Percentiles rank a stretch among this genome's conserved stretches.
Conservation (phyloP, 35 echinoderm and acorn worm species). For the Lytechinus variegatus region DNA sequence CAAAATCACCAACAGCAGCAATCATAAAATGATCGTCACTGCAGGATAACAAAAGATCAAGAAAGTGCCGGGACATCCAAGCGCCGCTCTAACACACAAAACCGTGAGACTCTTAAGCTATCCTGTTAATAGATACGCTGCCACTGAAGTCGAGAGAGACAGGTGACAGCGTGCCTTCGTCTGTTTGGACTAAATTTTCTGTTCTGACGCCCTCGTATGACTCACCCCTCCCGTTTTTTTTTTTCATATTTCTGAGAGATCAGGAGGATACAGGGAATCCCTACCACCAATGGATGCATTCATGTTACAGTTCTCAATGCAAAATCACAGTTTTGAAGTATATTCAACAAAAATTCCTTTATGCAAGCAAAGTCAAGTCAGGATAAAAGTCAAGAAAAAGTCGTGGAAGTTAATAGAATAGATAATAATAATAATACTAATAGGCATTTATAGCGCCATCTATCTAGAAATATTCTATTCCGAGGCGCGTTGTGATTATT, state of each 20-base stretch:
- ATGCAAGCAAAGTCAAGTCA: not conserved
- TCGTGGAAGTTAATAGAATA: not conserved
- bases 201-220: not conserved
- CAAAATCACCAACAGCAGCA: no score
- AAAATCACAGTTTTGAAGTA: no score
- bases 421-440: no score
- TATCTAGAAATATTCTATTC: no score
- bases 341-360: not conserved
- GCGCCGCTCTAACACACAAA: not conserved
- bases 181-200: slow-evolving; percentile 8
- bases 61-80: not conserved
- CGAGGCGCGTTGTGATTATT: no score
- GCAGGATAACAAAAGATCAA: no score
- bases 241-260: not conserved
- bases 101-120: not conserved
- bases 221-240: not conserved
- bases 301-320: no score
- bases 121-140: not conserved
- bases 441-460: no score
- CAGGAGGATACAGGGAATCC: not conserved
- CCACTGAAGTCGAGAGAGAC: not conserved
- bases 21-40: no score
- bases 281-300: no score
- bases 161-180: not conserved
- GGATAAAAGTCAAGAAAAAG: not conserved